Conservation (phyloP, 2,113 vertebrate genomes). For the Chaetorhynchus papuensis region DNA sequence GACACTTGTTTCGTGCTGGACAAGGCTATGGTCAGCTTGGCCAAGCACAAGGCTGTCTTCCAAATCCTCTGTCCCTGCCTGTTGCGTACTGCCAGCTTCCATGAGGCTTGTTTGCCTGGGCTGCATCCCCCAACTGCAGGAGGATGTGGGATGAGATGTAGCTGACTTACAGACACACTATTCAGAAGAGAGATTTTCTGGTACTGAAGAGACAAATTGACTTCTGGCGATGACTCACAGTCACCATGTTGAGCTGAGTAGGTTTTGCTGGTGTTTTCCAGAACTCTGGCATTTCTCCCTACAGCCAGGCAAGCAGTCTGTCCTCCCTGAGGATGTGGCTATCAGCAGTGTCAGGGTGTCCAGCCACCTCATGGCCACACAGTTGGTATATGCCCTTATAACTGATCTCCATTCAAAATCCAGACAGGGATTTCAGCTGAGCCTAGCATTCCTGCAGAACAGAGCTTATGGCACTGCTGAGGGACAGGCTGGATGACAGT, state of each 20-base stretch:
- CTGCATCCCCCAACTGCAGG: not conserved
- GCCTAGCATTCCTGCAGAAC: not conserved
- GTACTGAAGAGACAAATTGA: not conserved
- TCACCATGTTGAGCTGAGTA: not conserved
- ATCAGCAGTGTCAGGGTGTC: not conserved
- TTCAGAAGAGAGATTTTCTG: not conserved
- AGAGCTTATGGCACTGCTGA: not conserved
- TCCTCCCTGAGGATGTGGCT: not conserved
- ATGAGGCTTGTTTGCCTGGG: not conserved
- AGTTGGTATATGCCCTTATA: not conserved
- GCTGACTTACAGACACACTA: not conserved
- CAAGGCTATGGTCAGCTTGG: not conserved
- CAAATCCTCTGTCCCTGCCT: not conserved
- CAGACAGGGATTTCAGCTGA: not conserved
- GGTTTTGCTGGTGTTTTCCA: not conserved
- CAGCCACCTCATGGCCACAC: not conserved
- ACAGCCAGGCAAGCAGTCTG: not conserved
- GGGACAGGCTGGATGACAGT: not conserved
- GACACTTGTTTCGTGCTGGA: accelerated
- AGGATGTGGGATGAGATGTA: not conserved
- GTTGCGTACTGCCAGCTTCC: not conserved
- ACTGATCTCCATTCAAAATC: not conserved
- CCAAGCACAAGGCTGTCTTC: not conserved
- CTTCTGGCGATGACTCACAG: not conserved
- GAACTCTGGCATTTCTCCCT: not conserved